A percentile compares a stretch with the other conserved stretches of the same genome.
Evolutionary conservation across 2,113 vertebrate genomes (phyloP).

Genomic region (Hippocampus barbouri): DNA sequence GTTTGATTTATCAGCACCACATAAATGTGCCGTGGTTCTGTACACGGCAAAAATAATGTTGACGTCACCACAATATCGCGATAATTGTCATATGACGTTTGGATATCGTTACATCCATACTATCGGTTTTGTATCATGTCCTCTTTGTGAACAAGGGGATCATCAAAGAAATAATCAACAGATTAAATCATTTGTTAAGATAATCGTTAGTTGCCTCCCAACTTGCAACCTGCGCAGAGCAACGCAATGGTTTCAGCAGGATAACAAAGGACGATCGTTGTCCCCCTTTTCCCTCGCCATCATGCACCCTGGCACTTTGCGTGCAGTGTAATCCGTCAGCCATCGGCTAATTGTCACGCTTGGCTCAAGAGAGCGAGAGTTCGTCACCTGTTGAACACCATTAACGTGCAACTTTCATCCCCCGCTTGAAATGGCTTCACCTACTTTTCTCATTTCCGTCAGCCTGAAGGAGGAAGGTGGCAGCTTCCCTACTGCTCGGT

Average conservation of each 20-base stretch:
- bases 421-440: neutral
- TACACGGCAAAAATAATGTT: neutral
- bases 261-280: neutral
- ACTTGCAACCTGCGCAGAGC: neutral
- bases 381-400: slow-evolving; percentile 13
- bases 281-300: neutral
- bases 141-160: neutral
- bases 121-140: neutral
- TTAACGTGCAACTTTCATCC: slow-evolving; percentile 9
- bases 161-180: too few relatives aligned
- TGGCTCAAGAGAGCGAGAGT: slow-evolving; percentile 18
- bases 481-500: slow-evolving; percentile 4
- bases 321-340: slow-evolving; percentile 5
- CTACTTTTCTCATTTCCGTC: neutral
- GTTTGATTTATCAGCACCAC: neutral
- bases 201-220: too few relatives aligned
- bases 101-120: too few relatives aligned
- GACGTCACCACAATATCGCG: too few relatives aligned
- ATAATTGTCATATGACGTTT: too few relatives aligned
- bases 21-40: neutral
- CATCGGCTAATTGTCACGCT: slow-evolving; percentile 5
- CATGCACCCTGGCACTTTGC: slow-evolving; percentile 7
- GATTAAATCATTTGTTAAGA: too few relatives aligned
- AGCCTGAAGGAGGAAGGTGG: neutral
- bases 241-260: neutral